Evolutionary conservation across 2,888 invertebrate species (phyloP).

Genomic region (Dryobotodes eremita): DNA sequence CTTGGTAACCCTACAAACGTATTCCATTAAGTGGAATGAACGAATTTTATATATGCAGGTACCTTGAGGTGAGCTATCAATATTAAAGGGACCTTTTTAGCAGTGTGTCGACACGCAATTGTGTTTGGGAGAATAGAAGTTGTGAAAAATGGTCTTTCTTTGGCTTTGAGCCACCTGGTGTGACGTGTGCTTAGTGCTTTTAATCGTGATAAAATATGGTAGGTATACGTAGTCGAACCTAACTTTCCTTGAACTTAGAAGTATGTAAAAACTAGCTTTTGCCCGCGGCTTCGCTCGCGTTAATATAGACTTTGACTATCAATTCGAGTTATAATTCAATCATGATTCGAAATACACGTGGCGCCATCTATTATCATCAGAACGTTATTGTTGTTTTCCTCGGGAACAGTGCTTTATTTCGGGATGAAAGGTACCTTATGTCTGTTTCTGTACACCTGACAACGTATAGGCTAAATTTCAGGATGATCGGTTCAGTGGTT

Average conservation of each 20-base stretch:
- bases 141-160: conserved; percentile 63
- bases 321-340: too few relatives aligned
- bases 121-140: conserved; percentile 65
- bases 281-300: too few relatives aligned
- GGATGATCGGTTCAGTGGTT: too few relatives aligned
- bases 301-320: too few relatives aligned
- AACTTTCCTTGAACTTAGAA: background rate
- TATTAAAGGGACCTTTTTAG: conserved; percentile 67
- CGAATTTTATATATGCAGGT: conserved; percentile 74
- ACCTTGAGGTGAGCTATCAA: conserved; percentile 69
- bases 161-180: conserved; percentile 26
- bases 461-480: too few relatives aligned
- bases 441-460: too few relatives aligned
- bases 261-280: too few relatives aligned
- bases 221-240: background rate
- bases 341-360: too few relatives aligned
- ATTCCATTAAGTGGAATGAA: conserved; percentile 72
- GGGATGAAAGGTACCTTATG: too few relatives aligned
- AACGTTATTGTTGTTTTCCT: too few relatives aligned
- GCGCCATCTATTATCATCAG: too few relatives aligned
- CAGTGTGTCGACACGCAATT: conserved; percentile 59
- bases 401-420: too few relatives aligned
- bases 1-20: conserved; percentile 66
- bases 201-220: background rate
- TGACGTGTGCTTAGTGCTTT: conserved; percentile 26